phyloP scores from a whole-genome alignment of 2,888 invertebrate genomes.

The Bruchidius siliquastri region DNA sequence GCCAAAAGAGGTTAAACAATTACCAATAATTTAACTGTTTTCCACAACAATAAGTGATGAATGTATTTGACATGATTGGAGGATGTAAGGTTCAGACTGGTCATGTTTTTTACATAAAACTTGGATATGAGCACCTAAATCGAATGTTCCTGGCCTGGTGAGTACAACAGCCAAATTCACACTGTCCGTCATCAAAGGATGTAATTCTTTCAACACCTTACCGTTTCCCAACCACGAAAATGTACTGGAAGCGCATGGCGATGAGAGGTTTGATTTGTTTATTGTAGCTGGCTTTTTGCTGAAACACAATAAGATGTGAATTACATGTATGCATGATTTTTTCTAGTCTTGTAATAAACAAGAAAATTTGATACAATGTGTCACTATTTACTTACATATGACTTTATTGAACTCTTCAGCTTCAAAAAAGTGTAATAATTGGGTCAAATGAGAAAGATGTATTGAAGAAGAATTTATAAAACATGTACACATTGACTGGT shows the following conservation, averaged over 20 bases:
- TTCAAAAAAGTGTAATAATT: too few relatives aligned
- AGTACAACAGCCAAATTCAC: constrained; percentile 52
- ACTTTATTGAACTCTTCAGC: too few relatives aligned
- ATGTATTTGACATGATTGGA: constrained; percentile 40
- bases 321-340: too few relatives aligned
- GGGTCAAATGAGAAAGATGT: too few relatives aligned
- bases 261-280: constrained; percentile 19
- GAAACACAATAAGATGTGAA: constrained; percentile 19
- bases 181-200: constrained; percentile 37
- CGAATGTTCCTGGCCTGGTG: constrained; percentile 63
- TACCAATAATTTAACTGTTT: constrained; percentile 22
- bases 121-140: constrained; percentile 60
- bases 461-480: too few relatives aligned
- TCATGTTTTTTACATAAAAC: constrained; percentile 42
- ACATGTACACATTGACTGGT: too few relatives aligned
- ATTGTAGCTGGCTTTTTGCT: constrained; percentile 15
- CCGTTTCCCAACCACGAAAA: constrained; percentile 43
- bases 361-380: too few relatives aligned
- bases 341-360: too few relatives aligned
- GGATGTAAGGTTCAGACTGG: constrained; percentile 30
- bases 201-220: constrained; percentile 34
- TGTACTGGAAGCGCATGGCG: constrained; percentile 38
- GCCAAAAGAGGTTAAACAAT: not conserved
- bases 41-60: constrained; percentile 38
- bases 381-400: too few relatives aligned